These are phyloP conservation scores for Caretta caretta DNA, from an alignment of 2,113 vertebrate genomes.

Conservation along the genomic window DNA sequence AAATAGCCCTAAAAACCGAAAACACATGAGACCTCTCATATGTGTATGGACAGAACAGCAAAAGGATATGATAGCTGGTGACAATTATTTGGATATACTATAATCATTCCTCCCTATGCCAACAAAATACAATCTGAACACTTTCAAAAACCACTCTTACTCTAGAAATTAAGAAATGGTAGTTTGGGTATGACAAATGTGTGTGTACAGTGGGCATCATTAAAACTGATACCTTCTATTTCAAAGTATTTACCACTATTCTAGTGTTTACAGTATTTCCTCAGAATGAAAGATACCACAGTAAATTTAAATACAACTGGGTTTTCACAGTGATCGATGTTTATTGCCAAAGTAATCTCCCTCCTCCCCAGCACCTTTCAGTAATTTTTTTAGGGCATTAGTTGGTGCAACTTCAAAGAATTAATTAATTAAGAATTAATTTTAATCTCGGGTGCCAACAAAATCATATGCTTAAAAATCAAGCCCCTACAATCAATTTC, in stretches of 20 bases:
- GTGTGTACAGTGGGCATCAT: background rate
- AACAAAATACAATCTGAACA: background rate
- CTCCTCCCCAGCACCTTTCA: slow-evolving; percentile 28
- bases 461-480: background rate
- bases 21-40: background rate
- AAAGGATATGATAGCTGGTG: background rate
- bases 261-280: background rate
- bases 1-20: background rate
- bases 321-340: slow-evolving; percentile 15
- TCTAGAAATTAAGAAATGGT: background rate
- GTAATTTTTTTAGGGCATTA: slow-evolving; percentile 9
- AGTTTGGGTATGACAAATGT: background rate
- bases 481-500: slow-evolving; percentile 13
- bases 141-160: background rate
- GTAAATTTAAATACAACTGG: background rate
- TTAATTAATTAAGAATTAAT: background rate
- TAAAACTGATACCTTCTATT: background rate
- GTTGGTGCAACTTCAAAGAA: background rate
- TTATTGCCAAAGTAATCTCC: slow-evolving; percentile 29
- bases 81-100: fast-evolving
- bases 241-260: background rate
- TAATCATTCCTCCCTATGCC: background rate
- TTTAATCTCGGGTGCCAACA: slow-evolving; percentile 17
- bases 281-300: background rate
- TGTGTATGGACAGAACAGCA: background rate